Base-by-base conservation (phyloP, 2,113 vertebrate genomes). In the Lonchura striata region DNA sequence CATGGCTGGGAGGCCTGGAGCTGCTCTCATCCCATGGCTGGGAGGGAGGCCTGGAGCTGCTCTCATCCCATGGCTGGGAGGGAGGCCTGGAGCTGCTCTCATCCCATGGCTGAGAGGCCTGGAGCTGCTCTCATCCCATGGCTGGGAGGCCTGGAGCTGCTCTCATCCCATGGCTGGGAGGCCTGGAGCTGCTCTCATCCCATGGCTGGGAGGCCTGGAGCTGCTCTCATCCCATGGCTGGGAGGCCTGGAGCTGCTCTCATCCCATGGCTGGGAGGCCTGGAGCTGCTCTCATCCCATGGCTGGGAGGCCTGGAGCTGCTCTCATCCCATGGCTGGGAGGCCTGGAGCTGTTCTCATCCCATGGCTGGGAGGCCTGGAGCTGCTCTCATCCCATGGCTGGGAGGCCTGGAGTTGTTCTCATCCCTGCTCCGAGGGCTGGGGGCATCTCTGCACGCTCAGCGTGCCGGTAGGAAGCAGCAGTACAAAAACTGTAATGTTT, bases 21-120 rank as follows among this genome's bases (percentile, higher is more conserved):
- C 61, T 44, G n/a, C n/a, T n/a, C n/a, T n/a, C n/a, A n/a, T n/a
- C 28, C 63, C 63, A 9, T 0, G 7, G 81, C 28, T 4, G 49
- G 39, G 39, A 46, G 47, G 15, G n/a, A n/a, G n/a, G n/a, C 11
- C 57, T 61, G 56, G 66, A 52, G 56, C 79, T 50, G 11, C 3
- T 41, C 53, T 82, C 44, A 28, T 23, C 41, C 53, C 52, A 15
- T 12, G 16, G 28, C 18, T 68, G 28, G 47, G n/a, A 6, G 22
- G 5, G n/a, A n/a, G n/a, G n/a, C 17, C 64, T 69, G 78, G 79
- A 24, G 44, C 64, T 57, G 78, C 5, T 68, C 52, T 81, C n/a
- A 35, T 19, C 33, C 60, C 47, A 9, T 33, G 84, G 71, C 30
- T 42, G 23, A 17, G 27, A 47, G n/a, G 18, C 11, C 41, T 65